Percentiles rank a stretch among this genome's conserved stretches.
Conservation (phyloP, 2,888 invertebrate genomes). For the Tricholauxania praeusta region DNA sequence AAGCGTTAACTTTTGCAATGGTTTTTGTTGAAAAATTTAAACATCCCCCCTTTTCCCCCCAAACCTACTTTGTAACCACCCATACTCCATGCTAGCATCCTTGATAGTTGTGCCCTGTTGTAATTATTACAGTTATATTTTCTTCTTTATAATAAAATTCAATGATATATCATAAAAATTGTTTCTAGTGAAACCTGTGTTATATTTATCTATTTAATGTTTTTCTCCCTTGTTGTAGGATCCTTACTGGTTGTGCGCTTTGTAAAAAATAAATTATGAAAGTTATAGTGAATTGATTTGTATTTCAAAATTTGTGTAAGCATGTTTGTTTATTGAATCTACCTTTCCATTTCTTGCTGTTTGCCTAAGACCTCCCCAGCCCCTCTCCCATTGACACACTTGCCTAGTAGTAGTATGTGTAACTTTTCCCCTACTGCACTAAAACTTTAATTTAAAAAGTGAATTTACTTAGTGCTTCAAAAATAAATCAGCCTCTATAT, state of each 20-base stretch:
- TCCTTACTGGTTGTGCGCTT: background rate
- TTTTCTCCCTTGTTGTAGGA: constrained; percentile 11
- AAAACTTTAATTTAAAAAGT: no score
- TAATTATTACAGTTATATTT: background rate
- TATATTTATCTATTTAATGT: no score
- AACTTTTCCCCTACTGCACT: no score
- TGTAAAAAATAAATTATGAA: no score
- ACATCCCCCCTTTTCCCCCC: background rate
- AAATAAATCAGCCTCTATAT: no score
- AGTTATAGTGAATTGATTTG: no score
- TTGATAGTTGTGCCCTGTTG: no score
- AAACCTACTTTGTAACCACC: background rate
- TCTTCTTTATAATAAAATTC: constrained; percentile 6
- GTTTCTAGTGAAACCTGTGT: no score
- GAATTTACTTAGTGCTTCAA: no score
- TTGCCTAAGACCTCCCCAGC: background rate
- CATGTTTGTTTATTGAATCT: constrained; percentile 5
- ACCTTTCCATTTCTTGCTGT: background rate
- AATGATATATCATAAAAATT: constrained; percentile 6
- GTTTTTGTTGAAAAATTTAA: constrained; percentile 15
- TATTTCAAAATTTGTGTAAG: constrained; percentile 17
- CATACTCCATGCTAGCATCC: background rate
- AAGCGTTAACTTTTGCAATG: constrained; percentile 39
- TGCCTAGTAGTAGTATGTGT: background rate
- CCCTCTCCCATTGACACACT: background rate